A percentile compares a stretch with the other conserved stretches of the same genome.
Evolutionary conservation across 2,888 invertebrate genomes (phyloP).

Genomic region (Drosophila mercatorum): DNA sequence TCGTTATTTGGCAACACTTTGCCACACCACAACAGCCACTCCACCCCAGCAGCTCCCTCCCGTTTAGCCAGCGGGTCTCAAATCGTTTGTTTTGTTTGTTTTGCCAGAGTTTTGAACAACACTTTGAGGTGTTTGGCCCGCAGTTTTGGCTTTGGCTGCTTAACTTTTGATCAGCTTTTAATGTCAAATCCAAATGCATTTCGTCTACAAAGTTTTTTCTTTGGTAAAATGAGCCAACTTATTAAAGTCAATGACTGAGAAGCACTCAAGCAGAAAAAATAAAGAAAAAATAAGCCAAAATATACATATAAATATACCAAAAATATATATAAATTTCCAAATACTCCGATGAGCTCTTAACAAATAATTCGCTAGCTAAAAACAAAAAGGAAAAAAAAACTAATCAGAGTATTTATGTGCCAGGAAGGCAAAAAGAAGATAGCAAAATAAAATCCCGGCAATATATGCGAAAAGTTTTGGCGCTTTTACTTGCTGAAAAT

Average conservation of each 20-base stretch:
- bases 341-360: background rate
- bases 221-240: constrained; percentile 27
- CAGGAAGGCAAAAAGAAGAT: background rate
- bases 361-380: constrained; percentile 9
- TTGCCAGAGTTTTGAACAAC: constrained; percentile 49
- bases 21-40: constrained; percentile 4
- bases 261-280: background rate
- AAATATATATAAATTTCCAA: background rate
- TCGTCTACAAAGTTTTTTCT: constrained; percentile 67
- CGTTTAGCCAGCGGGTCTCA: constrained; percentile 26
- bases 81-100: constrained; percentile 52
- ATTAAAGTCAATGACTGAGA: constrained; percentile 23
- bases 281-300: background rate
- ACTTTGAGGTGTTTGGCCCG: constrained; percentile 53
- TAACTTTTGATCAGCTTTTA: constrained; percentile 76
- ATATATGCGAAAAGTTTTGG: constrained; percentile 30
- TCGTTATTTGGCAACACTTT: constrained; percentile 48
- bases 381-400: constrained; percentile 16
- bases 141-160: constrained; percentile 55
- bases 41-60: background rate
- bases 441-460: background rate
- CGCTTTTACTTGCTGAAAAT: constrained; percentile 10
- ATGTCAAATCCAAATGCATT: constrained; percentile 70
- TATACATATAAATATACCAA: background rate
- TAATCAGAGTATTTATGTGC: constrained; percentile 26